Conservation (phyloP, 2,113 vertebrate genomes). For the Nycticebus coucang region DNA sequence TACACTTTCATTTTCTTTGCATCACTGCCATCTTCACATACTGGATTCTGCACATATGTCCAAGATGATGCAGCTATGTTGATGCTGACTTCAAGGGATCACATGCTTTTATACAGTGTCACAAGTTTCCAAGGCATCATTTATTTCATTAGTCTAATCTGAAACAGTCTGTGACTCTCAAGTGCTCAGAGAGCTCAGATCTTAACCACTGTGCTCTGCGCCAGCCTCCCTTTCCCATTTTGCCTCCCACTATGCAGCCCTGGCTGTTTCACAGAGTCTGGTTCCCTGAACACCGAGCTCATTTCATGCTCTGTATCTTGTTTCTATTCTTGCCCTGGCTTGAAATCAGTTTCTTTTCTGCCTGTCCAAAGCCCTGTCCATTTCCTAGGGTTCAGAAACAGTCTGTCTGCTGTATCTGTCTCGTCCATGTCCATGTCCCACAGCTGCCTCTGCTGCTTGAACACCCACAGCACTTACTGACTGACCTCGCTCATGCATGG, state of each 20-base stretch:
- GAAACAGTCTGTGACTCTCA: not conserved
- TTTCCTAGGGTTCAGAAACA: conserved; percentile 31
- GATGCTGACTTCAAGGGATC: not conserved
- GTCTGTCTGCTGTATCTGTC: not conserved
- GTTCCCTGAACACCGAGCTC: not conserved
- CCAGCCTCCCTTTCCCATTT: not conserved
- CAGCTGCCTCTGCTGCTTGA: not conserved
- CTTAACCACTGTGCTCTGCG: not conserved
- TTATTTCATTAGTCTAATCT: conserved; percentile 22
- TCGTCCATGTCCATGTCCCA: not conserved
- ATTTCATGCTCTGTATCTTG: not conserved
- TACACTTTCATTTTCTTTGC: not conserved
- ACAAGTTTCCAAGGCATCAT: not conserved
- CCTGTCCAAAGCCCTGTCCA: not conserved
- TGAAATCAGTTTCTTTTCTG: conserved; percentile 29
- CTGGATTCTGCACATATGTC: not conserved
- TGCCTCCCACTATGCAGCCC: not conserved
- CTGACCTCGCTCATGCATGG: not conserved
- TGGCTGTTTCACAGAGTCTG: not conserved
- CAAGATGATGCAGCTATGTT: not conserved
- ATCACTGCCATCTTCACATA: not conserved
- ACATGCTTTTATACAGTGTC: not conserved
- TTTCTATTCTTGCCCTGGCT: conserved; percentile 17
- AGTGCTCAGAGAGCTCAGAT: not conserved
- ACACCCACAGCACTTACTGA: not conserved